Conservation (phyloP, 2,888 invertebrate genomes). For the Sisyra terminalis region DNA sequence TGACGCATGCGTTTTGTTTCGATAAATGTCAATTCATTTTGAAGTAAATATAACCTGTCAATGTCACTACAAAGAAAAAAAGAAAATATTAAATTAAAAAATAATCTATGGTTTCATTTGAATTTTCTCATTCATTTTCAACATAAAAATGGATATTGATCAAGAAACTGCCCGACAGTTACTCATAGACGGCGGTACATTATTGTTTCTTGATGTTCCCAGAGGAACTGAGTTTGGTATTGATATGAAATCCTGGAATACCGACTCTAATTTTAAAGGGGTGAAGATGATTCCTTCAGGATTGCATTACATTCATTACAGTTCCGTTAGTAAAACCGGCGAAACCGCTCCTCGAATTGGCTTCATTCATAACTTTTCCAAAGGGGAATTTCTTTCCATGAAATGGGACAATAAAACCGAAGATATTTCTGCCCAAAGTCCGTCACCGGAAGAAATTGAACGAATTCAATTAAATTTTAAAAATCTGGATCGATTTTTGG, state of each 20-base stretch:
- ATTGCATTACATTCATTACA: constrained; percentile 83
- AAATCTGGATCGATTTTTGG: constrained; percentile 63
- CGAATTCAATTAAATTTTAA: constrained; percentile 49
- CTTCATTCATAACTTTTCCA: constrained; percentile 62
- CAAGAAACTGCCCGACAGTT: constrained; percentile 59
- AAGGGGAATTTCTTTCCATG: constrained; percentile 68
- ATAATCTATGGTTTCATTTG: no score
- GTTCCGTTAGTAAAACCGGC: constrained; percentile 44
- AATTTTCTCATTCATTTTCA: no score
- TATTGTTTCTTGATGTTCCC: constrained; percentile 76
- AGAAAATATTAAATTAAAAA: no score
- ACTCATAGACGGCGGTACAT: constrained; percentile 63
- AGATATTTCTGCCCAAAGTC: constrained; percentile 48
- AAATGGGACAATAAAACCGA: constrained; percentile 73
- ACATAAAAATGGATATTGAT: constrained; percentile 48
- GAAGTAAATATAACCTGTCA: no score
- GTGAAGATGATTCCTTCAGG: constrained; percentile 99
- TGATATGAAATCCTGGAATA: constrained; percentile 79
- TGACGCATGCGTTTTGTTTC: no score
- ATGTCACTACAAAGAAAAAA: no score
- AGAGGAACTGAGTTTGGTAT: constrained; percentile 92
- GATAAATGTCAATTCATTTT: no score
- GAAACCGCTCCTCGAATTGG: constrained; percentile 54
- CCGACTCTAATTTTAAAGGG: constrained; percentile 82
- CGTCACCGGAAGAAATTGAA: constrained; percentile 46